Conservation (phyloP, 2,113 vertebrate genomes). For the Cyanoramphus novaezelandiae region DNA sequence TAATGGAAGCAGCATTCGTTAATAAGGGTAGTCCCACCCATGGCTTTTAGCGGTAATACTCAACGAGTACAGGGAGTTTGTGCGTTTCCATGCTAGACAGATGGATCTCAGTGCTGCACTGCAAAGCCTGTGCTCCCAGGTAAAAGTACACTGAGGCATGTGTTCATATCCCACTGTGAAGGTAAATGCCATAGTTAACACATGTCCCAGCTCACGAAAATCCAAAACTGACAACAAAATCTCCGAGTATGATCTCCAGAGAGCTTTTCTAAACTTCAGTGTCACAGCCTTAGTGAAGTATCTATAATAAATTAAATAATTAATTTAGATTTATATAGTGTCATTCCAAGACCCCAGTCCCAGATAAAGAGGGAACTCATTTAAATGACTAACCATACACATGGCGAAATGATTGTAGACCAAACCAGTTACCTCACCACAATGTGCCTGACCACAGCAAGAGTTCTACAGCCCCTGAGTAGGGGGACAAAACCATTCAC, state of each 20-base stretch:
- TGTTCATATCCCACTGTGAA: rapidly evolving
- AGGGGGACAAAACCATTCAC: neutral
- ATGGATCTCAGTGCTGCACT: neutral
- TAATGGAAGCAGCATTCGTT: neutral
- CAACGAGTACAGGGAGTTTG: neutral
- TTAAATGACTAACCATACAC: neutral
- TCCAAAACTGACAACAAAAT: neutral
- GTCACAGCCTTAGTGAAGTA: neutral
- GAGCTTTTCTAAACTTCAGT: neutral
- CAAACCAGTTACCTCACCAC: neutral
- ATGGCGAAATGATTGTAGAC: neutral
- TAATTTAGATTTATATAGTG: neutral
- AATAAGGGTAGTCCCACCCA: neutral
- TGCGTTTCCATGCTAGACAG: neutral
- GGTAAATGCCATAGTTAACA: neutral
- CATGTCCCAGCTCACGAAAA: neutral
- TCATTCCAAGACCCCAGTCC: neutral
- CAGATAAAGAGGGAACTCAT: neutral
- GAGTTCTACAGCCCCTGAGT: rapidly evolving
- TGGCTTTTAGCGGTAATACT: neutral
- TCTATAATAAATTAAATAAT: neutral
- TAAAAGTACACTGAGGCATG: neutral
- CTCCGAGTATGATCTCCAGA: neutral
- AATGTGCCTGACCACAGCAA: neutral
- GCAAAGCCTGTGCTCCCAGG: neutral